Evolutionary conservation across 2,113 vertebrate genomes (phyloP), one percentile per base, ranked within the genome.

Genomic region (Phyllostomus hastatus): DNA sequence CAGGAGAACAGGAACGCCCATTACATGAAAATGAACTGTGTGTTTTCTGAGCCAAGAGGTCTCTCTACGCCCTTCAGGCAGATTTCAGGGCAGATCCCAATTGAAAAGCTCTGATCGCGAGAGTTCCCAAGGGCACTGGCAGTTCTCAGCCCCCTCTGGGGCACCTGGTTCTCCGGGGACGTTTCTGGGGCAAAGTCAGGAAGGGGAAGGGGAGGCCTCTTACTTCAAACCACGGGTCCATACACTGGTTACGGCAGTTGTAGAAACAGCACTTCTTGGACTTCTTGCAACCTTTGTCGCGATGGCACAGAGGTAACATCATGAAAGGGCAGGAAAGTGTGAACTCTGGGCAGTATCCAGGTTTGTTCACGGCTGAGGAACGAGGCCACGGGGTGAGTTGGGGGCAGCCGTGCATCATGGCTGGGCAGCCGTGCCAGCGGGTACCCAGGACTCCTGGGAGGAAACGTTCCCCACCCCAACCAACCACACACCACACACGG

Each of bases 221-320:
- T 93, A 96, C 97, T 91, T 97, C 66, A 94, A 0, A 0, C 83
- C 50, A 83, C 0, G 93, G 90, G 0, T 90, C 76, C 81, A 91
- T 1, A 9, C 97, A 97, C 52, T 43, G 85, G 0, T 1, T 4
- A 1, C 20, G 59, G 1, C 97, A 96, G n/a, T 85, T 41, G 95
- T 61, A 96, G 84, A 85, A 96, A 17, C 97, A 97, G 1, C 96
- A 97, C 91, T 97, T 97, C 76, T 35, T 67, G 81, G 0, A 0
- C 4, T 46, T 61, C 12, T 3, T 43, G 81, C 97, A 97, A 0
- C 1, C 2, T 7, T 0, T 6, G 3, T 97, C 95, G 0, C 0
- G 6, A 19, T 0, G 1, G 43, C 96, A 97, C 66, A 1, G 0
- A 6, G 94, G 52, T 3, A 94, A 1, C 2, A 87, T 17, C 3